phyloP scores from a whole-genome alignment of 2,113 vertebrate genomes.

The Bubo scandiacus region DNA sequence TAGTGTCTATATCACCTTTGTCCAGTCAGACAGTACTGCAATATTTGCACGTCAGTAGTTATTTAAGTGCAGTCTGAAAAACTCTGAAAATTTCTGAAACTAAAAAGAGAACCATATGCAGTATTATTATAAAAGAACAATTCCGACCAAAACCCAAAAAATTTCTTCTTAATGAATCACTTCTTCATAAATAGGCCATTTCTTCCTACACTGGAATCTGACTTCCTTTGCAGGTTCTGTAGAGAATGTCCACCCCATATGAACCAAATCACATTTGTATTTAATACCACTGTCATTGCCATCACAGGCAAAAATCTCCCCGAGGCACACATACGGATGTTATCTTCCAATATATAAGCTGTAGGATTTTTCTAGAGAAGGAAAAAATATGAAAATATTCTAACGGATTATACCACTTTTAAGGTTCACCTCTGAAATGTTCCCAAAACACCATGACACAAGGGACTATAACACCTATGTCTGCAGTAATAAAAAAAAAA shows the following conservation, averaged over 20 bases:
- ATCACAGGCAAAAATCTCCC: neutral
- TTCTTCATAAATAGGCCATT: neutral
- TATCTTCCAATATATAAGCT: neutral
- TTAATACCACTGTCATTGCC: neutral
- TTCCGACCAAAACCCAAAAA: neutral
- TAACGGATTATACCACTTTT: neutral
- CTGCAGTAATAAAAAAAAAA: neutral
- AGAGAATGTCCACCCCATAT: neutral
- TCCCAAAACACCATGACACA: neutral
- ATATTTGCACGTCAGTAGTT: neutral
- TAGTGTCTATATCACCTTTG: neutral
- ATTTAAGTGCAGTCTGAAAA: neutral
- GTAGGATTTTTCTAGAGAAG: neutral
- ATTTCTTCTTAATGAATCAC: neutral
- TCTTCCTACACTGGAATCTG: neutral
- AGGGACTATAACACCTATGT: neutral
- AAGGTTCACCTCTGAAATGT: neutral
- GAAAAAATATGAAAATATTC: neutral
- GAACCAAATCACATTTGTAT: neutral
- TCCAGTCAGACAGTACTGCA: neutral
- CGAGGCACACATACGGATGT: fast-evolving
- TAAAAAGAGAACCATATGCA: neutral
- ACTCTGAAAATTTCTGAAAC: neutral
- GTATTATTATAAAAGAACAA: neutral
- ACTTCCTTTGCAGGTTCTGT: neutral